Evolutionary conservation across 1,140 invertebrate species (phyloP), one percentile per base, ranked within the genome.

Genomic region (Pseudomyrmex concolor): DNA sequence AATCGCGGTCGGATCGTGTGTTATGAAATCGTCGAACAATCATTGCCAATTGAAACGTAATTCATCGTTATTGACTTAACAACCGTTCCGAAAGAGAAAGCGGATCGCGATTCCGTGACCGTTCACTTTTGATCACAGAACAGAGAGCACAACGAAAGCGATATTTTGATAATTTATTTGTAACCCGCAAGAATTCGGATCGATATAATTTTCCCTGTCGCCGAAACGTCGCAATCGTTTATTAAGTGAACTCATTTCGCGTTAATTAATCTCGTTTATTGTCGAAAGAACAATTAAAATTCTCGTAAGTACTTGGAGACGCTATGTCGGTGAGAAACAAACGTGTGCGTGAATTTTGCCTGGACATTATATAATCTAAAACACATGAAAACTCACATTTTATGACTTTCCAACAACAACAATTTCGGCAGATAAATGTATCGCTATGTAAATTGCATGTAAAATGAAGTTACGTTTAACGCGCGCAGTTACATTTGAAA

Each of bases 11-110:
- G 51, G 25, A 70, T 22, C 34, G 13, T 34, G 25, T 43, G 1
- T 73, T 73, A 15, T 4, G 70, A 73, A 80, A 80, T 80, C 64
- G 64, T 60, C 51, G n/a, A 43, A 64, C 17, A 60, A 67, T 66
- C n/a, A 74, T 22, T n/a, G 70, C 15, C 71, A 84, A 86, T 86
- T 86, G 71, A 74, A 82, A 54, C 19, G 2, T 59, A 59, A 76
- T 83, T 60, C 19, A 2, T 51, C 43, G 57, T 70, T 43, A 48
- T 72, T 17, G 54, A 73, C 60, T 83, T 71, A 71, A 83, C 62
- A 45, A 51, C 12, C 15, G 15, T 43, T 4, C 22, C 48, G 22
- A 81, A 73, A 48, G 63, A 76, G 71, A 83, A 86, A 67, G 71
- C 45, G 45, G 45, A 72, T 63, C 50, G 59, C 62, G 17, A 55